Evolutionary conservation across 2,113 vertebrate species (phyloP), one percentile per base, ranked within the genome.

Genomic region (Micromys minutus): DNA sequence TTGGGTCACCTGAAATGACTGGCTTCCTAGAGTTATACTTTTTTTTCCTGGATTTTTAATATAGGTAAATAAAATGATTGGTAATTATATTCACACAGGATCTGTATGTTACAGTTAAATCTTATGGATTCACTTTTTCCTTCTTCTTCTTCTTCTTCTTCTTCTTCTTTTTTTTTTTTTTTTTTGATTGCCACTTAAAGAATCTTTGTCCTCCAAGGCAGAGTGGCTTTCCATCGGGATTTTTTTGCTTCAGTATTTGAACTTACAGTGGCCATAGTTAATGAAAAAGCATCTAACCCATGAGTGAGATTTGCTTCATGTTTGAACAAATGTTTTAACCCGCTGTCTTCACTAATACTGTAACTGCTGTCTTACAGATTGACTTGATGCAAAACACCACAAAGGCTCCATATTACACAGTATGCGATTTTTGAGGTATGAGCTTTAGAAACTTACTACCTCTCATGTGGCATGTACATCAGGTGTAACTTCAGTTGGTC

Each of bases 371-470:
- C 97, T 98, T 98, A 98, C 97, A 98, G 97, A 98, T 98, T 98
- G 97, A 98, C 97, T 98, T 98, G 97, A 98, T 98, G 97, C 97
- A 98, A 98, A 98, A 97, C 97, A 98, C 95, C 97, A 98, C 97
- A 98, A 98, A 97, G 97, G 92, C 97, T 97, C 97, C 97, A 98
- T 97, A 98, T 96, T 97, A 97, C 94, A 98, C 97, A 98, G 97
- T 98, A 98, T 98, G 97, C 97, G 97, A 98, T 97, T 98, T 98
- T 98, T 98, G 97, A 98, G 97, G 97, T 98, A 98, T 97, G 97
- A 97, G 97, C 96, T 97, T 97, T 97, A 98, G 97, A 98, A 97
- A 98, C 97, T 98, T 98, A 98, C 97, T 98, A 98, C 97, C 97
- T 98, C 97, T 97, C 97, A 96, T 98, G 95, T 98, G 97, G 97